A percentile compares a stretch with the other conserved stretches of the same genome.
Conservation (phyloP, 2,888 invertebrate genomes). For the Machimus atricapillus region DNA sequence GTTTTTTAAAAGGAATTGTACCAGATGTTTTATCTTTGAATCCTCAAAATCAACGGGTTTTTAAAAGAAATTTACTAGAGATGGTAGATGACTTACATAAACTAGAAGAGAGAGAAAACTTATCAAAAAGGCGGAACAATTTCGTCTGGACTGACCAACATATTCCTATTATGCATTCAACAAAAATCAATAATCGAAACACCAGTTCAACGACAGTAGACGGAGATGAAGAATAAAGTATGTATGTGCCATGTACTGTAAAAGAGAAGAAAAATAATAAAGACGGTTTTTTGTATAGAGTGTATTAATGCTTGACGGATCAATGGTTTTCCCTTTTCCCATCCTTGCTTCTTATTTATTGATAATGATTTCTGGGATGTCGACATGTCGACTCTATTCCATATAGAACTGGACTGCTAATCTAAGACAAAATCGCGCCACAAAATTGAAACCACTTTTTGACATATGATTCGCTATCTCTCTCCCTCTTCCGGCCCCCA, state of each 20-base stretch:
- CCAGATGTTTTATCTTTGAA: background rate
- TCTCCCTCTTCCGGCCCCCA: too few species aligned
- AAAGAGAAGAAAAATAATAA: background rate
- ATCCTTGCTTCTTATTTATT: too few species aligned
- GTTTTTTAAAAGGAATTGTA: background rate
- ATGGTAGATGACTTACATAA: background rate
- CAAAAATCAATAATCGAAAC: background rate
- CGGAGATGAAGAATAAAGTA: background rate
- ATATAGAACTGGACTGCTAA: too few species aligned
- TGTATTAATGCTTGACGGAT: background rate
- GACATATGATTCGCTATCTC: too few species aligned
- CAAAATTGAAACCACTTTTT: too few species aligned
- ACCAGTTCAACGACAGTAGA: background rate
- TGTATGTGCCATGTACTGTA: background rate
- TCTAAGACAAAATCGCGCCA: too few species aligned
- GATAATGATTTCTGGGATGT: too few species aligned
- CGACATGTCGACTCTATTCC: too few species aligned
- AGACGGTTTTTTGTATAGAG: background rate
- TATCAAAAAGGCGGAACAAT: background rate
- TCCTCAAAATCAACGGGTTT: background rate
- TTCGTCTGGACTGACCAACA: background rate
- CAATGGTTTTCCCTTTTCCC: background rate
- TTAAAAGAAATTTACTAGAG: background rate
- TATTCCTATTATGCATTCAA: background rate
- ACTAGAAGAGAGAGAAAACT: background rate